Evolutionary conservation across 2,888 invertebrate genomes (phyloP).

Genomic region (Drosophila mulleri): DNA sequence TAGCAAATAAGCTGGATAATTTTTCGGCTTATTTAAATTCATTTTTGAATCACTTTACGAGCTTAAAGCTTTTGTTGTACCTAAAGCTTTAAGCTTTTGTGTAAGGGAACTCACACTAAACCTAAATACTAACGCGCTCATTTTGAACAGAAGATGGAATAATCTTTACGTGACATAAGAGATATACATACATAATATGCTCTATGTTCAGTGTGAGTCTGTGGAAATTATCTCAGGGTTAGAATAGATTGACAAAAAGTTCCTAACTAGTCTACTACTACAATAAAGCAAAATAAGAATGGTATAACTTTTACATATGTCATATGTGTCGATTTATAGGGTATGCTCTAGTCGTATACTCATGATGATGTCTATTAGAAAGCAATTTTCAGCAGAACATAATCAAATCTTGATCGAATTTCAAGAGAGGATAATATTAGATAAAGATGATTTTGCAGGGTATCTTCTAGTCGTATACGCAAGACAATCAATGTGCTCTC

Average conservation of each 20-base stretch:
- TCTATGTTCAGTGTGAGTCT: not conserved
- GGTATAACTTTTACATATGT: too few species aligned
- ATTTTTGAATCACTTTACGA: not conserved
- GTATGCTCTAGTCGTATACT: too few species aligned
- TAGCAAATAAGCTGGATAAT: not conserved
- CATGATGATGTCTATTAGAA: too few species aligned
- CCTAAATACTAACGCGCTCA: not conserved
- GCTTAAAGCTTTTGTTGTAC: constrained; percentile 5
- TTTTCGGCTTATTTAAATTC: not conserved
- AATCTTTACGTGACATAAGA: too few species aligned
- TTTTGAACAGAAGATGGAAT: not conserved
- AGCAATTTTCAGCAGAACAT: too few species aligned
- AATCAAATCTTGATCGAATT: not conserved
- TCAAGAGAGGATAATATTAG: not conserved
- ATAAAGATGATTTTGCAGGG: not conserved
- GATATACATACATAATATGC: not conserved
- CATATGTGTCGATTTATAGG: too few species aligned
- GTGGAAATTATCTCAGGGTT: not conserved
- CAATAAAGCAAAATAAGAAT: too few species aligned
- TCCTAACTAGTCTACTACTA: too few species aligned
- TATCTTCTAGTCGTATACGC: not conserved
- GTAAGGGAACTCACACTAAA: not conserved
- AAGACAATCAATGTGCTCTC: too few species aligned
- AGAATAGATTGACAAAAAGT: not conserved
- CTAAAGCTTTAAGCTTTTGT: not conserved